Base-by-base conservation (phyloP, 2,797 vertebrate species). In the Oreortyx pictus region DNA sequence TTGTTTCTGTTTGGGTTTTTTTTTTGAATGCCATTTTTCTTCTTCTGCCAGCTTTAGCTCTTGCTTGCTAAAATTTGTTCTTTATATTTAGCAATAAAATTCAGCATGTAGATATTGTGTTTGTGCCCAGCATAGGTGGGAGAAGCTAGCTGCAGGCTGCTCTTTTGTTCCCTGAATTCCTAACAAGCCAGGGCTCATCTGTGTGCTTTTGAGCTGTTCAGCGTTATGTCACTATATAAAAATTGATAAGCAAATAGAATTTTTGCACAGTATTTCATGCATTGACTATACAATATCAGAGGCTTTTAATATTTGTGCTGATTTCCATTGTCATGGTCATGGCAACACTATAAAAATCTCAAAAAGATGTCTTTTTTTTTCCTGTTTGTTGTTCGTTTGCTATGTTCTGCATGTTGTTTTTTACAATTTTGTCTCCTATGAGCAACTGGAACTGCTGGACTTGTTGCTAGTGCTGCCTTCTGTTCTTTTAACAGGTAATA, bases 31-130 rank as follows among this genome's bases (percentile, higher is more conserved):
- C 7, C 77, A 57, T 37, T 90, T 91, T 91, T 88, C 20, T 86
- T 72, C 80, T 88, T 43, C 44, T 94, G 83, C 57, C 90, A 96
- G 91, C 39, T 84, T 89, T 79, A 86, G 60, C 54, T 90, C 68
- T 67, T 79, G 31, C 31, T 82, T 67, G 41, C 60, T 92, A 86
- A 82, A 93, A 93, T 90, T 90, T 74, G n/a, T 88, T 86, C 47
- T 82, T 90, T 64, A 54, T 50, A 41, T 92, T 91, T 83, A 88
- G 50, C 59, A 92, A 65, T 46, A 84, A 91, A 94, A 84, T 37
- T 71, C 31, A 90, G 52, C 57, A 74, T 76, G 82, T 68, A 68
- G 52, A 54, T 74, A 65, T 83, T n/a, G 61, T 77, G 49, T 75
- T 84, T 94, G 44, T 90, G 88, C 88, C 78, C 90, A 65, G 24